A percentile compares a stretch with the other conserved stretches of the same genome.
These are phyloP conservation scores for Cryptoblepharus egeriae DNA, from an alignment of 2,797 vertebrate species.

Conservation along the genomic window DNA sequence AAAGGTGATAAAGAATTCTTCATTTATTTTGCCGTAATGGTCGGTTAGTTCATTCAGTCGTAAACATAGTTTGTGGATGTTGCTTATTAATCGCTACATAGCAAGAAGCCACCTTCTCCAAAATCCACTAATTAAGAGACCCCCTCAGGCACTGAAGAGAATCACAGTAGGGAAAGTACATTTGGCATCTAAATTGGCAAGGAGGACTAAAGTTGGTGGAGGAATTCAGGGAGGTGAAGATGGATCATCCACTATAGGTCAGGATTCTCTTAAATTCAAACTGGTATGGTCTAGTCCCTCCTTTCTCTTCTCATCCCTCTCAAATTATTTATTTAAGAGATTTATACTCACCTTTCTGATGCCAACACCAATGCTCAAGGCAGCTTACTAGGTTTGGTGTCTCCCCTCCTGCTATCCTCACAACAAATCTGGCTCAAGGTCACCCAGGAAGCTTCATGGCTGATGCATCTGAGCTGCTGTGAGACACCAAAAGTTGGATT, in stretches of 20 bases:
- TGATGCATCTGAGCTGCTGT: too few relatives aligned
- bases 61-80: conserved; percentile 46
- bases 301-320: too few relatives aligned
- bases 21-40: conserved; percentile 47
- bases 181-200: not conserved
- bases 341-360: too few relatives aligned
- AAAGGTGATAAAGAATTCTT: conserved; percentile 60
- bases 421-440: too few relatives aligned
- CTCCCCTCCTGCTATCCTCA: too few relatives aligned
- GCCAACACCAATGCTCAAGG: too few relatives aligned
- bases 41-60: conserved; percentile 34
- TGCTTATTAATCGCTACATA: not conserved
- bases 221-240: not conserved
- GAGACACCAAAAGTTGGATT: too few relatives aligned
- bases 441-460: too few relatives aligned
- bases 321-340: too few relatives aligned
- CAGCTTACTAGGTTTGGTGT: too few relatives aligned
- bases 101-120: not conserved
- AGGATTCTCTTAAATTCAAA: not conserved
- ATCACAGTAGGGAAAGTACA: not conserved
- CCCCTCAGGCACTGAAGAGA: not conserved
- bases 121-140: conserved; percentile 1
- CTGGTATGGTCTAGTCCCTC: not conserved
- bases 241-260: too few relatives aligned
- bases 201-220: not conserved